Percentiles rank a stretch among this genome's conserved stretches.
Evolutionary conservation across 2,888 invertebrate species (phyloP).

Genomic region (Nymphalis c-album): DNA sequence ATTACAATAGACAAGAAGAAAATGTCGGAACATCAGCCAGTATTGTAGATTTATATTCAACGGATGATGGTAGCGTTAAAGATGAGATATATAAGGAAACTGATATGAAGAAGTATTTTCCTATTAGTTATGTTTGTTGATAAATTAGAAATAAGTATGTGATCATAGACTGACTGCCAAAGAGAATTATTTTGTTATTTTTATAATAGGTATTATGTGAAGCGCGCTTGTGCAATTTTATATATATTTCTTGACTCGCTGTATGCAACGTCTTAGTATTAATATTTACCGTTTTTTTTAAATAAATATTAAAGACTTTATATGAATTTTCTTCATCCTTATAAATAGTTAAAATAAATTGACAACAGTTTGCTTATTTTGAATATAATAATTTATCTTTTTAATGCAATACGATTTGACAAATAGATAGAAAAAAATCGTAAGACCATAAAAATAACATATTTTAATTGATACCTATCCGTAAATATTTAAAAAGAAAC

Average conservation of each 20-base stretch:
- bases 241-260: slow-evolving; percentile 26
- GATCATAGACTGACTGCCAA: slow-evolving; percentile 63
- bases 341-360: neutral
- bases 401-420: too few species aligned
- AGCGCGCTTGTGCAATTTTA: slow-evolving; percentile 27
- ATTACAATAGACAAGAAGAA: slow-evolving; percentile 47
- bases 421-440: too few species aligned
- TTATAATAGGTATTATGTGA: slow-evolving; percentile 45
- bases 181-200: slow-evolving; percentile 61
- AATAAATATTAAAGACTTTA: slow-evolving; percentile 40
- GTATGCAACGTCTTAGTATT: slow-evolving; percentile 35
- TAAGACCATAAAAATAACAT: too few species aligned
- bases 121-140: slow-evolving; percentile 66
- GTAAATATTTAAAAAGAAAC: too few species aligned
- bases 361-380: neutral
- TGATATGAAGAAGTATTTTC: slow-evolving; percentile 64
- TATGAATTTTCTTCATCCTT: slow-evolving; percentile 21
- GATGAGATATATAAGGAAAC: slow-evolving; percentile 50
- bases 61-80: slow-evolving; percentile 43
- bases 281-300: slow-evolving; percentile 38
- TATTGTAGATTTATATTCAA: slow-evolving; percentile 41
- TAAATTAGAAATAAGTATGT: slow-evolving; percentile 30
- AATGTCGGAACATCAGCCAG: slow-evolving; percentile 45
- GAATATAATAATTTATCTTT: neutral
- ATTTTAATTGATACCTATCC: too few species aligned